Percentiles rank a stretch among this genome's conserved stretches.
Conservation (phyloP, 1,140 invertebrate species). For the Drosophila malerkotliana region DNA sequence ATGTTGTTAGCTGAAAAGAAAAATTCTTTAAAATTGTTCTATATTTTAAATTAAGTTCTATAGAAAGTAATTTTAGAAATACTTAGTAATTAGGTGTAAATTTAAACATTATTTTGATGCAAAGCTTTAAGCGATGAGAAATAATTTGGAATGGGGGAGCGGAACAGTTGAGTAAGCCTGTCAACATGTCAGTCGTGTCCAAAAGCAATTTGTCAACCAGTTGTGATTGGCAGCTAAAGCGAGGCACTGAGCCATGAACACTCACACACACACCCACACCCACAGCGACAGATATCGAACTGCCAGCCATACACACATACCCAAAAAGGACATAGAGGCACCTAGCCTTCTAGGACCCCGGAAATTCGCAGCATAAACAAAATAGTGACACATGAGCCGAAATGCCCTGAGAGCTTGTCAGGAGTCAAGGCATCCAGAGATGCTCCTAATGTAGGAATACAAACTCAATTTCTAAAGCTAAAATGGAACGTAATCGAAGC, state of each 20-base stretch:
- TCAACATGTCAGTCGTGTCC: constrained; percentile 71
- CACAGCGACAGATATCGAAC: constrained; percentile 1
- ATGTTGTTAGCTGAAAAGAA: constrained; percentile 7
- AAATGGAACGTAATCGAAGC: constrained; percentile 50
- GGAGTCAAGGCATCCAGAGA: constrained; percentile 25
- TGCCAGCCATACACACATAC: not conserved
- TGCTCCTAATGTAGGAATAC: constrained; percentile 22
- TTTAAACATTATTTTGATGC: constrained; percentile 1
- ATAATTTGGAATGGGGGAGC: constrained; percentile 2
- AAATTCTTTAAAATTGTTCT: not conserved
- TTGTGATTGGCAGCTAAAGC: constrained; percentile 78
- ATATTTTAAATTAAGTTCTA: no score
- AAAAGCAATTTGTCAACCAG: constrained; percentile 81
- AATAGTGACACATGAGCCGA: constrained; percentile 49
- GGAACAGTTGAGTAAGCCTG: constrained; percentile 51
- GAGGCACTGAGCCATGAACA: constrained; percentile 53
- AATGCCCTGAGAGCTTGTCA: constrained; percentile 43
- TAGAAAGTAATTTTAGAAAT: not conserved
- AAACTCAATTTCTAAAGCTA: constrained; percentile 30
- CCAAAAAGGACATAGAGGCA: constrained; percentile 4
- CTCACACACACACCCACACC: constrained; percentile 7
- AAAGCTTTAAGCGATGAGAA: not conserved
- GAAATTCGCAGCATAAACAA: constrained; percentile 67
- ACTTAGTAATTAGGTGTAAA: not conserved
- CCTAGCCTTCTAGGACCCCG: constrained; percentile 21